These are phyloP conservation scores for Euwallacea similis DNA, from an alignment of 1,140 invertebrate genomes.

Conservation along the genomic window DNA sequence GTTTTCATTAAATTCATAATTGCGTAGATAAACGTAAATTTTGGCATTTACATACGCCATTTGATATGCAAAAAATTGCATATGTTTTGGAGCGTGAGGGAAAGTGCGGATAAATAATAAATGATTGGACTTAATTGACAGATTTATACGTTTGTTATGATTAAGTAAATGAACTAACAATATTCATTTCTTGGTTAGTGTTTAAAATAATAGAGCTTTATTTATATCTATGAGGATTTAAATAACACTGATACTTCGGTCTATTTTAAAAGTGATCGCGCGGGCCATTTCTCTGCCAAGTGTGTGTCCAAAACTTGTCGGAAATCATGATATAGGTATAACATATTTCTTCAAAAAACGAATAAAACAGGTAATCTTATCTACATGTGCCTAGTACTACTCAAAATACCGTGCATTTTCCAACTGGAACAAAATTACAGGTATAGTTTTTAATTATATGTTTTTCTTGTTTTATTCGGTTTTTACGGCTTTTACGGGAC, in stretches of 20 bases:
- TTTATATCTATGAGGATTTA: slow-evolving; percentile 19
- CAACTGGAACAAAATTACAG: no score
- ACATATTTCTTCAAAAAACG: no score
- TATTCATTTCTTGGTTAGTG: slow-evolving; percentile 3
- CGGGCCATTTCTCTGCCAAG: slow-evolving; percentile 22
- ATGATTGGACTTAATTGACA: slow-evolving; percentile 2
- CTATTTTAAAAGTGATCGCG: slow-evolving; percentile 24
- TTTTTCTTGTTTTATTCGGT: no score
- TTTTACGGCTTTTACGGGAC: no score
- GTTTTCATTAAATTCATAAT: background rate
- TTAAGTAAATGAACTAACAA: background rate
- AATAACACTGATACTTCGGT: slow-evolving; percentile 26
- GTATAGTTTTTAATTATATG: no score
- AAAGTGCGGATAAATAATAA: slow-evolving; percentile 2
- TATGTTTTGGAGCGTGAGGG: slow-evolving; percentile 6
- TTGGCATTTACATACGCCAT: background rate
- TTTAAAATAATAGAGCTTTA: slow-evolving; percentile 20
- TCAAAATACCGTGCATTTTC: no score
- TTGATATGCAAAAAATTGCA: background rate
- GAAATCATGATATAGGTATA: background rate
- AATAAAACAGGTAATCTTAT: no score
- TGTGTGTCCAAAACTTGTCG: background rate
- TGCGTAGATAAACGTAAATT: background rate
- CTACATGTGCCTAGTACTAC: no score
- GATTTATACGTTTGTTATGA: slow-evolving; percentile 2